phyloP scores from a whole-genome alignment of 2,113 vertebrate species.

The Hypanus sabinus region DNA sequence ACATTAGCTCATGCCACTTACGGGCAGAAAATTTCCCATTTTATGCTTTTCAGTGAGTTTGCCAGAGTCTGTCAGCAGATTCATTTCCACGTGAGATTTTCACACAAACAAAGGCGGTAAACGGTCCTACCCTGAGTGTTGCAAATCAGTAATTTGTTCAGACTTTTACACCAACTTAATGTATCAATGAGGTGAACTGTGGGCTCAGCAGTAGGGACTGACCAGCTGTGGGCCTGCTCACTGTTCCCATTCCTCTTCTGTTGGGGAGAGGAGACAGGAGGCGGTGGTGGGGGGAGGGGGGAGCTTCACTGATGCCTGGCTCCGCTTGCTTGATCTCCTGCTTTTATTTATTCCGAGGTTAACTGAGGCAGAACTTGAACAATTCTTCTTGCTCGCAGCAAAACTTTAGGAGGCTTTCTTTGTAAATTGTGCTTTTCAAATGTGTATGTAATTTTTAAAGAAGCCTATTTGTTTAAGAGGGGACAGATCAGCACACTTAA shows the following conservation, averaged over 20 bases:
- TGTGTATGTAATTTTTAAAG: not conserved
- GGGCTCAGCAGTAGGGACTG: slow-evolving; percentile 1
- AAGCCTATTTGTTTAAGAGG: not conserved
- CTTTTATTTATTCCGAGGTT: not conserved
- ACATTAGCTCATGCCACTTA: slow-evolving; percentile 95
- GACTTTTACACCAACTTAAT: slow-evolving; percentile 73
- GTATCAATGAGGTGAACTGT: slow-evolving; percentile 31
- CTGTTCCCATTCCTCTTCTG: not conserved
- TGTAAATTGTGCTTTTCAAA: not conserved
- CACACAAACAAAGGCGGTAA: slow-evolving; percentile 81
- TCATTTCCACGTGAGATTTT: slow-evolving; percentile 75
- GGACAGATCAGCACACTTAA: not conserved
- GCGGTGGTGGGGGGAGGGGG: slow-evolving; percentile 45
- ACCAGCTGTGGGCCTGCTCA: not conserved
- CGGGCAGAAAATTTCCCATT: slow-evolving; percentile 96
- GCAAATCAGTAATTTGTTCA: slow-evolving; percentile 95
- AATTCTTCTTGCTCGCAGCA: not conserved
- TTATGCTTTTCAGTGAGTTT: slow-evolving; percentile 89
- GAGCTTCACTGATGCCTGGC: slow-evolving; percentile 43
- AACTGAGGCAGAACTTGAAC: not conserved
- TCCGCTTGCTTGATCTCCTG: not conserved
- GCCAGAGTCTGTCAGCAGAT: slow-evolving; percentile 78
- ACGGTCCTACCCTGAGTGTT: slow-evolving; percentile 84
- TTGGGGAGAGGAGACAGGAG: slow-evolving; percentile 48
- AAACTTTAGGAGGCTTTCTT: not conserved